Base-by-base conservation (phyloP, 2,797 vertebrate species). In the Gallinago solitaria region DNA sequence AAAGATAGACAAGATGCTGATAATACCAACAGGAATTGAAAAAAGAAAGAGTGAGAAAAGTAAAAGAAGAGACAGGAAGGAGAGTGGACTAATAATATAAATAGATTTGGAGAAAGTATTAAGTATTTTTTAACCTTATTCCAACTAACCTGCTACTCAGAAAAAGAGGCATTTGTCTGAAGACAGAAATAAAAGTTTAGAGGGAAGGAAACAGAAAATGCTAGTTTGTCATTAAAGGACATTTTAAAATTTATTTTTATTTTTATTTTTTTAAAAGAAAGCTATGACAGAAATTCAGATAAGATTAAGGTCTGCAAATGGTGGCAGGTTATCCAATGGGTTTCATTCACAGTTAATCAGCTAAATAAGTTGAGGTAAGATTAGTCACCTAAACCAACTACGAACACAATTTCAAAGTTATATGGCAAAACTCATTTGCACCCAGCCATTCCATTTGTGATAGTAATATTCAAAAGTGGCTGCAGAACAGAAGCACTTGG, bases 391-490 rank as follows among this genome's bases (percentile, higher is more conserved):
- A 39, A 59, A 77, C 16, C 1, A 82, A 32, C 18, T 41, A 21
- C 19, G 47, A 83, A 61, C 28, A 60, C 1, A 23, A 65, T 69
- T 91, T 89, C 18, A n/a, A 43, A 90, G 21, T 59, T 74, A 24
- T 54, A 50, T 0, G 1, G 4, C 9, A 67, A 48, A 6, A 3
- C 5, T 47, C 2, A 50, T 50, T 74, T 83, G 0, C 9, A 65
- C 57, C 24, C 37, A 69, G 5, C 1, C 51, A 14, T 64, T 73
- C 16, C 12, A 27, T 32, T 68, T 54, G 41, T 69, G 25, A n/a
- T 5, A 50, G 4, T 53, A 63, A 35, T 69, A 51, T 47, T 78
- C 2, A 53, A 57, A 15, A 27, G 17, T 20, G 19, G 53, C 30
- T 56, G 32, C 53, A 87, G 33, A 50, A 8, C 9, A 47, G 20